Percentiles rank a stretch among this genome's conserved stretches.
These are phyloP conservation scores for Hippocampus guttulatus DNA, from an alignment of 2,113 vertebrate genomes.

Conservation along the genomic window DNA sequence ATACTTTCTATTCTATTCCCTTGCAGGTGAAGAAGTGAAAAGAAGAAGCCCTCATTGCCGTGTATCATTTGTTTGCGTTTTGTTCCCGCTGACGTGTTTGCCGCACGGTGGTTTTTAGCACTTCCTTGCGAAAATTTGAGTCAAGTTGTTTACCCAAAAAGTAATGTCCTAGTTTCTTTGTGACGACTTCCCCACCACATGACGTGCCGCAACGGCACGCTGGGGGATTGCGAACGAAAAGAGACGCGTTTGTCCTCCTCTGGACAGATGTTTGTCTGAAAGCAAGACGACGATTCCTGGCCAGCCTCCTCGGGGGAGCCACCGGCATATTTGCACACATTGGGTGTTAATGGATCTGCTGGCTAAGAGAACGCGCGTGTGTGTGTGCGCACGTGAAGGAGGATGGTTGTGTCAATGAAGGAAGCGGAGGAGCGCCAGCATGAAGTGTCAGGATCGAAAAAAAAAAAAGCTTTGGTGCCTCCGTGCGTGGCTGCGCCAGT, in stretches of 20 bases:
- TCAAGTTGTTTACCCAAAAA: background rate
- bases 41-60: background rate
- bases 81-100: background rate
- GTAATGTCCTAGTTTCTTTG: background rate
- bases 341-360: constrained; percentile 45
- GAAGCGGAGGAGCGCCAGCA: constrained; percentile 48
- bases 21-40: too few species aligned
- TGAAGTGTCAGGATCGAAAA: constrained; percentile 53
- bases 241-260: constrained; percentile 44
- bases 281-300: constrained; percentile 46
- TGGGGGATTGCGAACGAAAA: constrained; percentile 41
- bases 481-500: constrained; percentile 53
- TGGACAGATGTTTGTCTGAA: constrained; percentile 62
- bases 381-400: constrained; percentile 28
- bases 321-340: constrained; percentile 57
- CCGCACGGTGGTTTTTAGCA: background rate
- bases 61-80: background rate
- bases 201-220: constrained; percentile 7
- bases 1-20: too few species aligned
- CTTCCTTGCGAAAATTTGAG: background rate
- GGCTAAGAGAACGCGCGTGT: constrained; percentile 26
- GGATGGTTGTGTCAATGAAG: constrained; percentile 29
- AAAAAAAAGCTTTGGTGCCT: constrained; percentile 21
- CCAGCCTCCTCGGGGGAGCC: constrained; percentile 47
- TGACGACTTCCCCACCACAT: constrained; percentile 30